Base-by-base conservation (phyloP, 1,140 invertebrate genomes). In the Solen grandis region DNA sequence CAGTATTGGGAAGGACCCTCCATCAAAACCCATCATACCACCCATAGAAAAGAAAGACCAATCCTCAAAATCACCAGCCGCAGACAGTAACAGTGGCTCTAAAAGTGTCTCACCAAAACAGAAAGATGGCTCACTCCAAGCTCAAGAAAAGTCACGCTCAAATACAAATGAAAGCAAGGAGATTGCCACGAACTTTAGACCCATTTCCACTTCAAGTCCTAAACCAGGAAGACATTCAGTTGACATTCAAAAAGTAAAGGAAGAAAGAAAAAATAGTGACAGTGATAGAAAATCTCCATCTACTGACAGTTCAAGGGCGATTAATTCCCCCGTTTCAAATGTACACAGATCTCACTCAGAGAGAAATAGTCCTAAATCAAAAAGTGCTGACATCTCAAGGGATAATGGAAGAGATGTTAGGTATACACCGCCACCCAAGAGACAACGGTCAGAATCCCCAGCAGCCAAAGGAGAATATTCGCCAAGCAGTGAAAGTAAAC, bases 1-100 rank as follows among this genome's bases (percentile, higher is more conserved):
- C 90, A 98, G 98, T 91, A 99, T 99, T 83, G 98, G 98, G 25
- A 97, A 97, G 1, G 98, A 99, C 91, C 95, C 96, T 0, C 87
- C 90, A 46, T 75, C 87, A 19, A 87, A 88, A 69, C 88, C 90
- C 19, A 85, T 89, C 31, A 90, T 91, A 38, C 89, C 90, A 41
- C 90, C 90, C 14, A 83, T 90, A 14, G 84, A 91, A 36, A 89
- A 88, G 63, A 91, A 90, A 72, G 85, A 85, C 14, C 16, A 54
- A 81, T 13, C 59, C 16, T 27, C 35, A 50, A 50, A 85, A 83
- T 66, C 73, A 10, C 65, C 76, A 2, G 50, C 55, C 25, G 59
- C 77, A 1, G 63, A 63, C 5, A 76, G 70, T 41, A 46, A 52
- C 13, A 36, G 10, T 8, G 85, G 84, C 35, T 33, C 29, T 33